Conservation (phyloP, 2,888 invertebrate genomes). For the Dolichomitus sp. region DNA sequence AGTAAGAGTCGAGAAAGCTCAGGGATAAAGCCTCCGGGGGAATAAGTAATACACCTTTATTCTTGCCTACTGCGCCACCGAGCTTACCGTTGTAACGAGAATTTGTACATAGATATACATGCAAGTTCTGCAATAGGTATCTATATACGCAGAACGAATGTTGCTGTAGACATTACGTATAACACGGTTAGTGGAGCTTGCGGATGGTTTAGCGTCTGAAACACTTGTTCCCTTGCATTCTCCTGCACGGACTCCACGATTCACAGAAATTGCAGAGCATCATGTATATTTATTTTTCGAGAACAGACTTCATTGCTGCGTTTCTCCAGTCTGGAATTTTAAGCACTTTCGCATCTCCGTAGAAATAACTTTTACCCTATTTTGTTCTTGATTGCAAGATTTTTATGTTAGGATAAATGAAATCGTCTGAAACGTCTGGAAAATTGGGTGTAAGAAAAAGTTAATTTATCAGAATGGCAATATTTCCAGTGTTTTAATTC, state of each 20-base stretch:
- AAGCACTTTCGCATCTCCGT: no score
- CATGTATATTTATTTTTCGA: background rate
- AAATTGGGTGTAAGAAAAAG: no score
- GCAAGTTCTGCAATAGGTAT: background rate
- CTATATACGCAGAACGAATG: conserved; percentile 14
- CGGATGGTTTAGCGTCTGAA: background rate
- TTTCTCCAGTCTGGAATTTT: no score
- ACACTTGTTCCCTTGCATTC: background rate
- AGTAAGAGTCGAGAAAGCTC: conserved; percentile 40
- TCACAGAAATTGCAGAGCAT: background rate
- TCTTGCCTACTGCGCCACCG: conserved; percentile 18
- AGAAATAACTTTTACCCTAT: no score
- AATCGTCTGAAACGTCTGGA: no score
- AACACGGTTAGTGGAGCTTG: conserved; percentile 10
- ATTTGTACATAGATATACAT: conserved; percentile 28
- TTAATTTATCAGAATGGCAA: no score
- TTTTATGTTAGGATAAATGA: no score
- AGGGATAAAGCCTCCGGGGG: conserved; percentile 32
- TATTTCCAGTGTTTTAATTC: no score
- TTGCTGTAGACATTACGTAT: background rate
- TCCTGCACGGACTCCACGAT: background rate
- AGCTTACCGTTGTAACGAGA: conserved; percentile 39
- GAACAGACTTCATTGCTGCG: no score
- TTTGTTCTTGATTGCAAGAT: no score
- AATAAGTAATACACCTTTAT: conserved; percentile 41